Evolutionary conservation across 2,888 invertebrate species (phyloP), one percentile per base, ranked within the genome.

Genomic region (Agrotis ipsilon): DNA sequence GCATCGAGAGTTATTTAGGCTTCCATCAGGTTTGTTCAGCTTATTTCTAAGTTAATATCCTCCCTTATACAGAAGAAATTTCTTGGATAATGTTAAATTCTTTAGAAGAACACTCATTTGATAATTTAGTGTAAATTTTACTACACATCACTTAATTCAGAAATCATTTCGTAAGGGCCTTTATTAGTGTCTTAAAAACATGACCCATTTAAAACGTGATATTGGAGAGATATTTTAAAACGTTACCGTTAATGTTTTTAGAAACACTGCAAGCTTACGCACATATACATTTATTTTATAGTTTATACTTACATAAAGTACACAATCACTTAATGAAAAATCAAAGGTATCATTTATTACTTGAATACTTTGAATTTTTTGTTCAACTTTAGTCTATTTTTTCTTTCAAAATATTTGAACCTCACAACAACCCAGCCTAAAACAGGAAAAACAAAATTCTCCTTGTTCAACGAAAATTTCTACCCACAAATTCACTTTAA

Each of bases 1-100:
- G 99, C 96, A 99, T 99, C 94, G 99, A 99, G 97, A 99, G 99
- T 94, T 99, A 99, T 96, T 97, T 99, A 91, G 99, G 99, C 94
- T 99, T 99, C 97, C 99, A 99, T 97, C 99, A 99, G 98, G 99
- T 99, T 96, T 96, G 96, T 77, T 24, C 3, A 5, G 18, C 1
- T 7, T 48, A 11, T 46, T 68, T 21, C 18, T 5, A 9, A 55
- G n/a, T 54, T 18, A 6, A 52, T 32, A 2, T 32, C 27, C 27
- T 32, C 3, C 27, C 5, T 6, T 27, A 27, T 27, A 27, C 4
- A 3, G 27, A 27, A 27, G 27, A 27, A 27, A 27, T n/a, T n/a
- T n/a, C n/a, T n/a, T n/a, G n/a, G n/a, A n/a, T n/a, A n/a, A 27
- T 3, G 27, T 27, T 27, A 27, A 3, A 0, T 27, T 32, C 32